Evolutionary conservation across 1,140 invertebrate genomes (phyloP), one percentile per base, ranked within the genome.

Genomic region (Drosophila cardini): DNA sequence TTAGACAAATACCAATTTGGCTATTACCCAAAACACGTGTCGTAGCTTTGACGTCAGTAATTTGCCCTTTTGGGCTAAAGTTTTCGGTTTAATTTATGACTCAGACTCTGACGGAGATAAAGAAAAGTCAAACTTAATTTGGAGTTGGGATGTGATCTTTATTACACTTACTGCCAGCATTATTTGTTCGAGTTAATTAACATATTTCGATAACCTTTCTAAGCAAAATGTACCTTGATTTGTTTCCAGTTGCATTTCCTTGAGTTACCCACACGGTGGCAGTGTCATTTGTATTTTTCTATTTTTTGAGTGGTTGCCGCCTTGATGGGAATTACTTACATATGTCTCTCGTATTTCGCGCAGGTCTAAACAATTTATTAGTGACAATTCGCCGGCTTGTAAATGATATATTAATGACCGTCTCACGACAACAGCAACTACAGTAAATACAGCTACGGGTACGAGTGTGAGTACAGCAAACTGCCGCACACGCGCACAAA

Each of bases 361-460:
- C 76, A 16, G 58, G 73, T 65, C 53, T 34, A 87, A 83, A 72
- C 84, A 89, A 89, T 89, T 89, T 89, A 84, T 89, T 84, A 80
- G 68, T 70, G 52, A 89, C 83, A 78, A 87, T 87, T 87, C 72
- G 82, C 67, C 68, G 70, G 75, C 80, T 89, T 89, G 84, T 89
- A 89, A 89, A 89, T 89, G 84, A 89, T 86, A 89, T 89, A 89
- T 89, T 89, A 89, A 89, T 78, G 84, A 89, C 71, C 68, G 67
- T 72, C 63, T 77, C 77, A 71, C 73, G 70, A 60, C 76, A 70
- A 70, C 42, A 76, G 43, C 67, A 62, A 53, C 60, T 65, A 42
- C 42, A 55, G 45, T 13, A 63, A 45, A 53, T 36, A 63, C 58
- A 50, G 43, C 38, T 40, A 48, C 26, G 48, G 30, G 16, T 32